phyloP scores from a whole-genome alignment of 2,888 invertebrate species.

The Folsomia candida region DNA sequence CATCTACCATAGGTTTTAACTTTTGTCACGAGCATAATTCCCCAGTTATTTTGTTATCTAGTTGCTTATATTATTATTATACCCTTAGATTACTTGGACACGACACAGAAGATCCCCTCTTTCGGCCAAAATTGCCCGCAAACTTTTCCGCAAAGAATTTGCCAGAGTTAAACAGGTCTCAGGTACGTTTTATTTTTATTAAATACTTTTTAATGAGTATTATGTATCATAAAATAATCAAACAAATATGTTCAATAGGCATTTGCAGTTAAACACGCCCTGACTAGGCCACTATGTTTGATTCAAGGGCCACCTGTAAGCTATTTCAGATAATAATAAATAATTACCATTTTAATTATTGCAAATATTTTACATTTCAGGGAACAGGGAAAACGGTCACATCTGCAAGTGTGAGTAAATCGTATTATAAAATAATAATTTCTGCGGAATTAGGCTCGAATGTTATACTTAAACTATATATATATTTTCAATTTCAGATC shows the following conservation, averaged over 20 bases:
- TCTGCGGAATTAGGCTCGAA: too few species aligned
- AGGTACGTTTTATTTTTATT: conserved; percentile 58
- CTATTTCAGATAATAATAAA: neutral
- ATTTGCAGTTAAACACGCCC: conserved; percentile 95
- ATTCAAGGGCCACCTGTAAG: conserved; percentile 77
- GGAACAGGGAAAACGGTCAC: conserved; percentile 99
- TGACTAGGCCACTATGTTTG: conserved; percentile 90
- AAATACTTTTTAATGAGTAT: neutral
- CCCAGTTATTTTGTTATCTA: neutral
- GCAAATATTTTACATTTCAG: conserved; percentile 66
- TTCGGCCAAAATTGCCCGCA: conserved; percentile 88
- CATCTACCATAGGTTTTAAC: conserved; percentile 78
- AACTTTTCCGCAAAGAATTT: conserved; percentile 96
- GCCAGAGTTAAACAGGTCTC: conserved; percentile 95
- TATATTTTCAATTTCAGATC: too few species aligned
- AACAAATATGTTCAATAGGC: conserved; percentile 61
- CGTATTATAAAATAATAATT: too few species aligned
- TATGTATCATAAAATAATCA: too few species aligned
- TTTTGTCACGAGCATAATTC: neutral
- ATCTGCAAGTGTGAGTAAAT: too few species aligned
- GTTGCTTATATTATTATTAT: neutral
- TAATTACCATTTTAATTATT: neutral
- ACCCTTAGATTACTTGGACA: conserved; percentile 73
- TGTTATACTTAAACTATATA: too few species aligned
- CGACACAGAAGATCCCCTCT: conserved; percentile 87